Percentiles rank a stretch among this genome's conserved stretches.
Evolutionary conservation across 1,140 invertebrate genomes (phyloP).

Genomic region (Acyrthosiphon pisum): DNA sequence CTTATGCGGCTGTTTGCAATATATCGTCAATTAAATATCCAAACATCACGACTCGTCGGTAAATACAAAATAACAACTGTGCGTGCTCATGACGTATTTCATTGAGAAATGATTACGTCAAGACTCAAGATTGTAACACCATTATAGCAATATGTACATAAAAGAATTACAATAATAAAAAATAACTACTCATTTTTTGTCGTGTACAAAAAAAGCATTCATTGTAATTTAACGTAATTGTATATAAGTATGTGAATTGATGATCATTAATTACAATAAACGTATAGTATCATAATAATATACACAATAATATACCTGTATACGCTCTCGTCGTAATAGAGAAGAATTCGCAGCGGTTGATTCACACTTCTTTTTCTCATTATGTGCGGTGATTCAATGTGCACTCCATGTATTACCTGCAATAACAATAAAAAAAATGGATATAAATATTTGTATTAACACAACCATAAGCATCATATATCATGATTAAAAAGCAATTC

Average conservation of each 20-base stretch:
- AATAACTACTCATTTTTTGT: neutral
- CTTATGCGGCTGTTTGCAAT: conserved; percentile 10
- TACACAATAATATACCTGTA: conserved; percentile 73
- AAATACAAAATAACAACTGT: conserved; percentile 13
- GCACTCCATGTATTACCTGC: conserved; percentile 84
- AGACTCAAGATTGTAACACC: neutral
- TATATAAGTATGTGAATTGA: neutral
- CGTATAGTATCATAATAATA: neutral
- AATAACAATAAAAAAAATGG: neutral
- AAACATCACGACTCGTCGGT: conserved; percentile 26
- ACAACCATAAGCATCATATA: neutral
- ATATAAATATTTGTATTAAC: neutral
- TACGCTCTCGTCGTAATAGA: conserved; percentile 89
- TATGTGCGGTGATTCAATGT: conserved; percentile 78
- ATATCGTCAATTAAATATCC: conserved; percentile 37
- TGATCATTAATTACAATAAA: conserved; percentile 45
- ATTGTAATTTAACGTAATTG: neutral
- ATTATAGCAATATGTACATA: neutral
- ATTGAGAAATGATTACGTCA: conserved; percentile 40
- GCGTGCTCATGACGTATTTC: neutral
- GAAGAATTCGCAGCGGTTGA: conserved; percentile 85
- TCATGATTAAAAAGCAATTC: neutral
- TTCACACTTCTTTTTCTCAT: conserved; percentile 83
- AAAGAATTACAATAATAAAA: conserved; percentile 9
- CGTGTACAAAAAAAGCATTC: neutral